Percentiles rank a stretch among this genome's conserved stretches.
phyloP scores from a whole-genome alignment of 2,888 invertebrate species.

The Scaptomyza caliginosa region DNA sequence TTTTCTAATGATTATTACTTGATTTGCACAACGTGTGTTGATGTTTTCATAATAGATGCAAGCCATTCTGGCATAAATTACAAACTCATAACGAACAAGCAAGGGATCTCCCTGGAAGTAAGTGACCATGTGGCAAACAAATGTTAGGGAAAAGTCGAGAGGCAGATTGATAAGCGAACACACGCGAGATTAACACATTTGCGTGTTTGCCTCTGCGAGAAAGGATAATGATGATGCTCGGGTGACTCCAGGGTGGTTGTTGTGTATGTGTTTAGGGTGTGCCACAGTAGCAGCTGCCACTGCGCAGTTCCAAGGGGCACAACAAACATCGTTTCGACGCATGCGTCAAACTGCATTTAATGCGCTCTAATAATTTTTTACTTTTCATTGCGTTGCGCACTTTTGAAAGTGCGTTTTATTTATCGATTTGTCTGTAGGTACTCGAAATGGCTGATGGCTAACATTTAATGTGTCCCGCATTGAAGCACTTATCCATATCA shows the following conservation, averaged over 20 bases:
- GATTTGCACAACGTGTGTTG: constrained; percentile 77
- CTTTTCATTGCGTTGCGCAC: constrained; percentile 58
- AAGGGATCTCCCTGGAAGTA: constrained; percentile 26
- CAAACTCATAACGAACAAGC: constrained; percentile 42
- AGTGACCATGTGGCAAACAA: constrained; percentile 57
- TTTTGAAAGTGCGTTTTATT: constrained; percentile 43
- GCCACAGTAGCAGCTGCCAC: constrained; percentile 62
- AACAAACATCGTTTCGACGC: constrained; percentile 43
- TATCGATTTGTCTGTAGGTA: constrained; percentile 24
- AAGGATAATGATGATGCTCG: constrained; percentile 58
- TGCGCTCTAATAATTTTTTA: constrained; percentile 73
- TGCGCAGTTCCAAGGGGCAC: constrained; percentile 60
- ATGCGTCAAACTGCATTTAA: constrained; percentile 66
- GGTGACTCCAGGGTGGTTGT: constrained; percentile 22
- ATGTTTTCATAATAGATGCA: constrained; percentile 72
- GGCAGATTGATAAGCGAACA: constrained; percentile 53
- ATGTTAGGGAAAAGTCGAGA: constrained; percentile 63
- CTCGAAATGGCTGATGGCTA: constrained; percentile 24
- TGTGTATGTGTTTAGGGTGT: constrained; percentile 19
- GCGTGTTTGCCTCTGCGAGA: constrained; percentile 34
- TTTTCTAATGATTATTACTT: constrained; percentile 73
- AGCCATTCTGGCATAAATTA: constrained; percentile 65
- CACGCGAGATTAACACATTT: constrained; percentile 70
- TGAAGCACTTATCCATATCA: constrained; percentile 43
- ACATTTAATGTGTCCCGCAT: constrained; percentile 53